These are phyloP conservation scores for Drosophila infuscata DNA, from an alignment of 2,888 invertebrate species.

Conservation along the genomic window DNA sequence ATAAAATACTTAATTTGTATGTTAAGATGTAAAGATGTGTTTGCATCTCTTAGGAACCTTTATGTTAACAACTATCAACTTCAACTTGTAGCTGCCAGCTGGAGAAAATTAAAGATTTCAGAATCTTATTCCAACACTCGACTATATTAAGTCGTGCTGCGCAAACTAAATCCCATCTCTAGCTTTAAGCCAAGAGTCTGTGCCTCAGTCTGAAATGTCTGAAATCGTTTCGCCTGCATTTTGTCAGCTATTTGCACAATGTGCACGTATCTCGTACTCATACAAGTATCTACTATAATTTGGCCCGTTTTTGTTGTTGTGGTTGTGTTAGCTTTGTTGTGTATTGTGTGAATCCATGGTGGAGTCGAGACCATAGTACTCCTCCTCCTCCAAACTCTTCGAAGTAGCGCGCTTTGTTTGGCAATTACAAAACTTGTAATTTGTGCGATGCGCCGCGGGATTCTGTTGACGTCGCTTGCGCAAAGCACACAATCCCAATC, in stretches of 20 bases:
- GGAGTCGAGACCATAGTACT: slow-evolving; percentile 9
- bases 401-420: slow-evolving; percentile 70
- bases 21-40: background rate
- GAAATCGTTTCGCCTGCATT: slow-evolving; percentile 56
- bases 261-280: slow-evolving; percentile 60
- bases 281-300: slow-evolving; percentile 65
- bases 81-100: background rate
- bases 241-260: slow-evolving; percentile 79
- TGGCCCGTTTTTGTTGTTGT: slow-evolving; percentile 49
- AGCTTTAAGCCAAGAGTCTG: slow-evolving; percentile 18
- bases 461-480: slow-evolving; percentile 66
- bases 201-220: slow-evolving; percentile 15
- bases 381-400: slow-evolving; percentile 8
- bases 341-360: slow-evolving; percentile 60
- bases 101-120: background rate
- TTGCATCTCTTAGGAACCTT: too few relatives aligned
- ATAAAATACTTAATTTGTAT: too few relatives aligned
- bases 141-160: background rate
- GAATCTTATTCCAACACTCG: background rate
- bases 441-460: slow-evolving; percentile 76
- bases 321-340: slow-evolving; percentile 34
- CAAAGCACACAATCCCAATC: slow-evolving; percentile 30
- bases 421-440: slow-evolving; percentile 79
- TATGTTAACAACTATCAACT: too few relatives aligned
- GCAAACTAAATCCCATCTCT: slow-evolving; percentile 30